These are phyloP conservation scores for Chaenogobius annularis DNA, from an alignment of 2,113 vertebrate genomes.

Conservation along the genomic window DNA sequence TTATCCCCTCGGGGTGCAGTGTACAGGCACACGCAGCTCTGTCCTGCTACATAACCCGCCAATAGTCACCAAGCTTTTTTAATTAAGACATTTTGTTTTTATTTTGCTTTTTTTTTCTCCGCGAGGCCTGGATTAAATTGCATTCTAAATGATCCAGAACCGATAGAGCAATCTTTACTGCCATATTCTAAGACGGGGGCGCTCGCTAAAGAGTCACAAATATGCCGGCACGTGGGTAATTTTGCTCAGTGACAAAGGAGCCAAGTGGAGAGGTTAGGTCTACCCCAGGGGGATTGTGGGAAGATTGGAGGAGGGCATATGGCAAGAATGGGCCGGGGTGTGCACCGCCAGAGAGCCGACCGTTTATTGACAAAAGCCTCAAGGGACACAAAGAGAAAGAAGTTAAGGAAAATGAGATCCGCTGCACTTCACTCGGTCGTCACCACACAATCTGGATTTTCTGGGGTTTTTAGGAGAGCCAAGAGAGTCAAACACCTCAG, in stretches of 20 bases:
- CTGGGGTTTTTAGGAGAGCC: slow-evolving; percentile 37
- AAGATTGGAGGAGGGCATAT: slow-evolving; percentile 69
- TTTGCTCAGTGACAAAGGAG: slow-evolving; percentile 58
- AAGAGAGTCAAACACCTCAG: slow-evolving; percentile 27
- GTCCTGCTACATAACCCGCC: slow-evolving; percentile 59
- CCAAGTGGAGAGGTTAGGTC: slow-evolving; percentile 51
- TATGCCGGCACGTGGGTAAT: slow-evolving; percentile 63
- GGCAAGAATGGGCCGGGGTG: slow-evolving; percentile 53
- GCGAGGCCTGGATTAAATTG: slow-evolving; percentile 74
- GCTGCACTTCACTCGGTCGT: slow-evolving; percentile 45
- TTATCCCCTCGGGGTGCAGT: slow-evolving; percentile 15
- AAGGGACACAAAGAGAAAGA: slow-evolving; percentile 51
- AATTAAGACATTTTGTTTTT: slow-evolving; percentile 80
- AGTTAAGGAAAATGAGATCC: slow-evolving; percentile 55
- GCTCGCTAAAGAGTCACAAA: slow-evolving; percentile 67
- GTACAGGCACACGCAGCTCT: slow-evolving; percentile 5
- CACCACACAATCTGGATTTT: slow-evolving; percentile 30
- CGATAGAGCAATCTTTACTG: slow-evolving; percentile 73
- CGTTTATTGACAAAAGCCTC: slow-evolving; percentile 63
- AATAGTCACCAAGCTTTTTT: slow-evolving; percentile 59
- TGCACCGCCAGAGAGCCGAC: slow-evolving; percentile 37
- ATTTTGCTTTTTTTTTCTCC: slow-evolving; percentile 58
- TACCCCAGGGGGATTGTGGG: slow-evolving; percentile 54
- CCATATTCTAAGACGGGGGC: slow-evolving; percentile 63
- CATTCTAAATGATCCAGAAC: slow-evolving; percentile 84